phyloP scores from a whole-genome alignment of 2,888 invertebrate species.

The Osedax fenrisi region DNA sequence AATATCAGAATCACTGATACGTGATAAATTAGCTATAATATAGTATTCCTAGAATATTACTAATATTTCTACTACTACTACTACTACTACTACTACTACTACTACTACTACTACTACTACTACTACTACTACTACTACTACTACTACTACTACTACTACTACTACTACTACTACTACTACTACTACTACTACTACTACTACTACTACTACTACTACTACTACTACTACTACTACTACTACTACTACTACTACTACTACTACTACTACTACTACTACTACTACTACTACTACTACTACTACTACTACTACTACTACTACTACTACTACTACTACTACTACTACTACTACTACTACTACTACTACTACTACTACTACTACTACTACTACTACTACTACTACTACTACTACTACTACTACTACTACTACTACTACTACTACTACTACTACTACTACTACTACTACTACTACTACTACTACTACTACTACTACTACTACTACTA shows the following conservation, averaged over 20 bases:
- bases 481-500: neutral
- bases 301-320: neutral
- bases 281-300: neutral
- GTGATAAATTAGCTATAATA: too few species aligned
- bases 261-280: neutral
- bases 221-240: neutral
- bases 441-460: neutral
- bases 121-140: neutral
- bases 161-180: neutral
- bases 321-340: neutral
- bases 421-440: neutral
- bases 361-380: neutral
- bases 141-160: neutral
- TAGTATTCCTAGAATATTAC: too few species aligned
- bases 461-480: neutral
- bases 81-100: neutral
- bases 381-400: neutral
- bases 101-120: neutral
- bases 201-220: neutral
- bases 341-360: neutral
- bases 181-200: neutral
- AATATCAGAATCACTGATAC: too few species aligned
- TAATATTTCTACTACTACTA: neutral
- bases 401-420: neutral
- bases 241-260: neutral